These are phyloP conservation scores for Drosophila ananassae DNA, from an alignment of 1,140 invertebrate genomes.

Conservation along the genomic window DNA sequence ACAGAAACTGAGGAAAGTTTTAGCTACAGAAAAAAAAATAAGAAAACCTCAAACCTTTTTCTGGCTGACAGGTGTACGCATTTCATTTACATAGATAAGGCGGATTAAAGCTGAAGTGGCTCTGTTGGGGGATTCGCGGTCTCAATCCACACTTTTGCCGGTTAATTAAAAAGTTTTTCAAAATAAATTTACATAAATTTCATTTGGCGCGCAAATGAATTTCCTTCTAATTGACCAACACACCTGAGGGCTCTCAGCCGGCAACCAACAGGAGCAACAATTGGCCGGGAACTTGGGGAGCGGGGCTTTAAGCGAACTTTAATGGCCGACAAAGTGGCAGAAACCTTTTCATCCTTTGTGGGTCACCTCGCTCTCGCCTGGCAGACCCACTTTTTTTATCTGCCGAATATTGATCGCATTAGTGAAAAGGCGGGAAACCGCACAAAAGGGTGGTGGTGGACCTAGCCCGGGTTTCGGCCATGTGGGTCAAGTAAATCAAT, in stretches of 20 bases:
- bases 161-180: conserved; percentile 75
- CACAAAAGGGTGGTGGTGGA: neutral
- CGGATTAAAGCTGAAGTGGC: conserved; percentile 35
- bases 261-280: conserved; percentile 32
- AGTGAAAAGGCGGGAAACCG: conserved; percentile 39
- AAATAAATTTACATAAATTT: conserved; percentile 76
- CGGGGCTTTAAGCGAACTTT: conserved; percentile 30
- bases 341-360: conserved; percentile 15
- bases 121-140: conserved; percentile 4
- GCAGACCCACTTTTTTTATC: conserved; percentile 26
- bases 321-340: neutral
- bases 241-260: conserved; percentile 32
- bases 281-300: conserved; percentile 32
- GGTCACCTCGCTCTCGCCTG: conserved; percentile 1
- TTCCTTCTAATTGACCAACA: conserved; percentile 59
- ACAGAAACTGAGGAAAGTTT: conserved; percentile 15
- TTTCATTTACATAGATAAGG: conserved; percentile 75
- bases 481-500: conserved; percentile 78
- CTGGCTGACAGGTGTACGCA: conserved; percentile 67
- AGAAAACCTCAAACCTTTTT: neutral
- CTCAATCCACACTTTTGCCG: conserved; percentile 11
- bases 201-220: conserved; percentile 61
- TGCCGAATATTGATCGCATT: conserved; percentile 75
- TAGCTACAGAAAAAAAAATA: too few species aligned
- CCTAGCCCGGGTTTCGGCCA: conserved; percentile 24